Evolutionary conservation across 2,888 invertebrate species (phyloP).

Genomic region (Meloe dianella): DNA sequence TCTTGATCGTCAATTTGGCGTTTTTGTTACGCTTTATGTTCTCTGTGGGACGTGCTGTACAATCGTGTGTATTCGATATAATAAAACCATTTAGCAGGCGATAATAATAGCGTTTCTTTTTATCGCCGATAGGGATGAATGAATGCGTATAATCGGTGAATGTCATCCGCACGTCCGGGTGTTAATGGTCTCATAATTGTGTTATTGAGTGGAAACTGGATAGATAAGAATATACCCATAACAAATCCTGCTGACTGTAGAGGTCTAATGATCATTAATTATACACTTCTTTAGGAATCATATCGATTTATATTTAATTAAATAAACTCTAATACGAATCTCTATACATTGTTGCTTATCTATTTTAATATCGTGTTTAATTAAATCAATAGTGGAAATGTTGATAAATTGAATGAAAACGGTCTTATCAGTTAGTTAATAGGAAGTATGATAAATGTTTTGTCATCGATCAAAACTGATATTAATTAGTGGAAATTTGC

Average conservation of each 20-base stretch:
- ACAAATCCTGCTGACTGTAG: constrained; percentile 28
- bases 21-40: too few relatives aligned
- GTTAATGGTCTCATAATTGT: constrained; percentile 55
- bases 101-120: constrained; percentile 24
- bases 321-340: constrained; percentile 25
- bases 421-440: neutral
- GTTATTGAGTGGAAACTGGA: constrained; percentile 58
- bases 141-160: constrained; percentile 39
- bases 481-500: too few relatives aligned
- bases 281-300: constrained; percentile 37
- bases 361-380: constrained; percentile 19
- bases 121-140: constrained; percentile 35
- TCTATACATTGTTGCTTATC: constrained; percentile 19
- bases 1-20: too few relatives aligned
- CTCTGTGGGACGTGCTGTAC: neutral
- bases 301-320: constrained; percentile 43
- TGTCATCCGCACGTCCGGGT: constrained; percentile 46
- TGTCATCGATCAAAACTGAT: neutral
- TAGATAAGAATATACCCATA: constrained; percentile 56
- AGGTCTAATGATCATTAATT: constrained; percentile 34
- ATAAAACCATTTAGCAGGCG: neutral
- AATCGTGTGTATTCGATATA: neutral
- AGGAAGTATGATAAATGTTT: neutral
- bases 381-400: constrained; percentile 11
- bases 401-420: constrained; percentile 24